These are phyloP conservation scores for Chloroceryle amazona DNA, from an alignment of 2,797 vertebrate genomes.

Conservation along the genomic window DNA sequence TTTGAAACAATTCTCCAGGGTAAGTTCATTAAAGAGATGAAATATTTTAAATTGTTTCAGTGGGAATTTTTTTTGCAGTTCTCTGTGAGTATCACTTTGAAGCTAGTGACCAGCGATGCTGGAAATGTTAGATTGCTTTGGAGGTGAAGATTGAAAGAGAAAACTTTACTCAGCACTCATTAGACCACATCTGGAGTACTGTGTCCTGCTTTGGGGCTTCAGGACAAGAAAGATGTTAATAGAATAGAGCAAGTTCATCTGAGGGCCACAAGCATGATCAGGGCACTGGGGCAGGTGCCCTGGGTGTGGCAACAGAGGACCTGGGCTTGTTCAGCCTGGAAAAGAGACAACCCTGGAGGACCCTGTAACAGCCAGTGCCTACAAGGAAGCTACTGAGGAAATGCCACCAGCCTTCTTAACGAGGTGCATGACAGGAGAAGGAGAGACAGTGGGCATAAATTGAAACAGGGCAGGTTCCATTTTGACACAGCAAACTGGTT, in stretches of 20 bases:
- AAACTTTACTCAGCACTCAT: neutral
- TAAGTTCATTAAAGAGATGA: slow-evolving; percentile 1
- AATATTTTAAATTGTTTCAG: neutral
- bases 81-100: slow-evolving; percentile 3
- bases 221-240: neutral
- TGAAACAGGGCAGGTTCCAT: neutral
- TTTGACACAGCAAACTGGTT: rapidly evolving
- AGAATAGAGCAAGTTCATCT: neutral
- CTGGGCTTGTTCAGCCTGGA: neutral
- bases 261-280: neutral
- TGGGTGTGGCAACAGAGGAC: neutral
- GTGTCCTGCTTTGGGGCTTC: neutral
- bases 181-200: neutral
- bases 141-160: neutral
- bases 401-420: neutral
- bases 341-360: neutral
- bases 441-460: neutral
- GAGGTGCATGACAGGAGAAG: neutral
- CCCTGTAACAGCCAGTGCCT: neutral
- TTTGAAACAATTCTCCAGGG: neutral
- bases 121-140: neutral
- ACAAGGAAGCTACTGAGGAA: neutral
- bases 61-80: slow-evolving; percentile 4
- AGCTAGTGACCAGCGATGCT: neutral
- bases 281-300: neutral